These are phyloP conservation scores for Venusia cambrica DNA, from an alignment of 2,888 invertebrate genomes.

Conservation along the genomic window DNA sequence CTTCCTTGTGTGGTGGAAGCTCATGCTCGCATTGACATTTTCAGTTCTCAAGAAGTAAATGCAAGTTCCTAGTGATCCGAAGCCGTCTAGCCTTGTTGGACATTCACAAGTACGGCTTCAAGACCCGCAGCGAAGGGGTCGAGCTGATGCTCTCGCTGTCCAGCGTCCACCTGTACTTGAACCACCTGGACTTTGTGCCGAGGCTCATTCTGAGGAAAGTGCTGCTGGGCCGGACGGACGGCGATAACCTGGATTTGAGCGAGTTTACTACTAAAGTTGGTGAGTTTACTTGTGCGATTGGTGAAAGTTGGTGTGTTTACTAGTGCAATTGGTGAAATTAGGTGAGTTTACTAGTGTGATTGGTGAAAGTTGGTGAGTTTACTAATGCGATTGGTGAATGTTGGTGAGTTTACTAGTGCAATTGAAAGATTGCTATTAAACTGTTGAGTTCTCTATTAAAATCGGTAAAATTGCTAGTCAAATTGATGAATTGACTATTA, in stretches of 20 bases:
- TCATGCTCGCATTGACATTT: too few relatives aligned
- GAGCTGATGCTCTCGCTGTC: conserved; percentile 44
- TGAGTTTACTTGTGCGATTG: conserved; percentile 34
- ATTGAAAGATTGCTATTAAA: too few relatives aligned
- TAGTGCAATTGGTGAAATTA: too few relatives aligned
- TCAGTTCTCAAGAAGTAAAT: conserved; percentile 53
- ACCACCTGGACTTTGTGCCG: conserved; percentile 52
- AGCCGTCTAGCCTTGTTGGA: conserved; percentile 41
- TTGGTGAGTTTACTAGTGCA: too few relatives aligned
- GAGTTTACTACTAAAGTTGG: conserved; percentile 55
- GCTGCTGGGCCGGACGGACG: conserved; percentile 33
- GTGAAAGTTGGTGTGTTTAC: too few relatives aligned
- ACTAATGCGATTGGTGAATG: too few relatives aligned
- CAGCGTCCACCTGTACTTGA: conserved; percentile 29
- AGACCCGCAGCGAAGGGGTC: conserved; percentile 40
- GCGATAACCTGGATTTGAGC: conserved; percentile 42
- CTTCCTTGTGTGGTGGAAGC: too few relatives aligned
- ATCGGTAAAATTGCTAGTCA: too few relatives aligned
- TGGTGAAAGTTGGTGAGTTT: too few relatives aligned
- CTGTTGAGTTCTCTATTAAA: too few relatives aligned
- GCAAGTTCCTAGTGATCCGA: conserved; percentile 58
- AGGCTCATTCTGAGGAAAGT: conserved; percentile 46
- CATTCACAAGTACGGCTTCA: conserved; percentile 54
- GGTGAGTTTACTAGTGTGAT: too few relatives aligned
- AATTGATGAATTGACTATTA: too few relatives aligned